These are phyloP conservation scores for Sesamia nonagrioides DNA, from an alignment of 1,140 invertebrate genomes.

Conservation along the genomic window DNA sequence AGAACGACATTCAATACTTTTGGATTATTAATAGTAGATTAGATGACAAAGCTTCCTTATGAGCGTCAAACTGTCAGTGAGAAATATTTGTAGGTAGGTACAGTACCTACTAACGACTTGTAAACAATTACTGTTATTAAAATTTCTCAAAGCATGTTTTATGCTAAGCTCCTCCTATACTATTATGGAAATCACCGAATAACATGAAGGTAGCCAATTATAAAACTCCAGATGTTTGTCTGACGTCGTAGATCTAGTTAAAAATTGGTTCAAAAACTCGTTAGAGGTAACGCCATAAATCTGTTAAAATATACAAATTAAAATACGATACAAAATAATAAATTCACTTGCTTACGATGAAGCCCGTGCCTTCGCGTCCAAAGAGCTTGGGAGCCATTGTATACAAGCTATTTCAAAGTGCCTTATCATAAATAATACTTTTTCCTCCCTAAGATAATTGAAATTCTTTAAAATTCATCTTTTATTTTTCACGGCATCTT, in stretches of 20 bases:
- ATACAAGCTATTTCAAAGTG: conserved; percentile 18
- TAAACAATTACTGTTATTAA: not conserved
- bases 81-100: not conserved
- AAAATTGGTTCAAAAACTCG: conserved; percentile 40
- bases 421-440: conserved; percentile 41
- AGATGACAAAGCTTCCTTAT: too few species aligned
- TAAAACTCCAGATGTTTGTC: conserved; percentile 35
- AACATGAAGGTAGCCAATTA: conserved; percentile 40
- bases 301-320: conserved; percentile 58
- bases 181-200: conserved; percentile 51
- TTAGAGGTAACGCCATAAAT: conserved; percentile 55
- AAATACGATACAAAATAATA: conserved; percentile 62
- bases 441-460: conserved; percentile 35
- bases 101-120: not conserved
- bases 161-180: conserved; percentile 4
- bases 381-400: conserved; percentile 11
- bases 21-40: too few species aligned
- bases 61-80: not conserved
- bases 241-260: conserved; percentile 24
- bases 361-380: conserved; percentile 1
- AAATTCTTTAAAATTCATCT: conserved; percentile 38
- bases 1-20: too few species aligned
- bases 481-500: conserved; percentile 7
- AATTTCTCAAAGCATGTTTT: conserved; percentile 31
- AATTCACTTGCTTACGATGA: conserved; percentile 52